Conservation (phyloP, 2,888 invertebrate genomes). For the Scaptomyza caliginosa region DNA sequence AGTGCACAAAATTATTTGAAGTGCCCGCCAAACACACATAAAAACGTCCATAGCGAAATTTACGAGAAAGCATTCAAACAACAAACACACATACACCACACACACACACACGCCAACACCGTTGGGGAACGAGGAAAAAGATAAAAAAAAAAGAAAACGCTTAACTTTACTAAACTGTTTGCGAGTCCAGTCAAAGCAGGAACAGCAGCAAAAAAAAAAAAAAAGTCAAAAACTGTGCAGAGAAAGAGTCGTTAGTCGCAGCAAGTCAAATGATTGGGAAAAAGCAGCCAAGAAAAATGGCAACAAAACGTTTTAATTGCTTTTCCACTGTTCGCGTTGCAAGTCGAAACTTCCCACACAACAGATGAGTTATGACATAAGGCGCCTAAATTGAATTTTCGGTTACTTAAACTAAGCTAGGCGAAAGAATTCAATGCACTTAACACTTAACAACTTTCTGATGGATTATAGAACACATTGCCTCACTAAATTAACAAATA, state of each 20-base stretch:
- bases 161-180: constrained; percentile 51
- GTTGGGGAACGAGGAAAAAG: too few species aligned
- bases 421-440: constrained; percentile 12
- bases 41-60: constrained; percentile 74
- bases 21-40: constrained; percentile 76
- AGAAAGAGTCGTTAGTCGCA: constrained; percentile 33
- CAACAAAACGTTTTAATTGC: constrained; percentile 69
- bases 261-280: constrained; percentile 41
- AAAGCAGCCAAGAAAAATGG: constrained; percentile 29
- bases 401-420: background rate
- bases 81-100: constrained; percentile 11
- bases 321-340: constrained; percentile 47
- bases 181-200: background rate
- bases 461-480: too few species aligned
- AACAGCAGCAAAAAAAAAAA: too few species aligned
- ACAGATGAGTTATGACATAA: constrained; percentile 63
- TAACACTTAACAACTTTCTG: background rate
- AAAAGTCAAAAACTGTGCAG: background rate
- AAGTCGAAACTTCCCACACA: constrained; percentile 33
- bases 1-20: constrained; percentile 75
- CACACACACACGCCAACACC: too few species aligned
- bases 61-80: constrained; percentile 60
- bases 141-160: constrained; percentile 37
- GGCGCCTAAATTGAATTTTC: constrained; percentile 53
- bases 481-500: too few species aligned